Evolutionary conservation across 2,797 vertebrate species (phyloP).

Genomic region (Gobionotothen gibberifrons): DNA sequence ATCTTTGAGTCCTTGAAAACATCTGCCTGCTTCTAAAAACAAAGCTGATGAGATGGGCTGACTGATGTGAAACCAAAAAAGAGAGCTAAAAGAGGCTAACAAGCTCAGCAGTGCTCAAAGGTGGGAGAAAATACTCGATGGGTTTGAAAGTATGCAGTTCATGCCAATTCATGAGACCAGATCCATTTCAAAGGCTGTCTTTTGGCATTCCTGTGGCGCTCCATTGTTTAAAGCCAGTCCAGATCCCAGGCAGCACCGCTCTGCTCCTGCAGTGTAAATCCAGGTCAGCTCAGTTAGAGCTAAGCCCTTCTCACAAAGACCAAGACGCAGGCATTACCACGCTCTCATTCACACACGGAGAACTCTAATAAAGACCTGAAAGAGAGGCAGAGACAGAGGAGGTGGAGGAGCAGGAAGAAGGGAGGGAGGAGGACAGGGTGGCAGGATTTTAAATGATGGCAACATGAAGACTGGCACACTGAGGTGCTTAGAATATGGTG

Average conservation of each 20-base stretch:
- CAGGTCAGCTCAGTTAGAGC: conserved; percentile 60
- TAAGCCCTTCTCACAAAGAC: conserved; percentile 51
- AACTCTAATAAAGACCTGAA: conserved; percentile 47
- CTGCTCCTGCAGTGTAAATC: conserved; percentile 47
- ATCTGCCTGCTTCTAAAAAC: neutral
- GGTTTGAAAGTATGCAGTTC: neutral
- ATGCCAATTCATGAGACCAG: neutral
- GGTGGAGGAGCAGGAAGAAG: conserved; percentile 36
- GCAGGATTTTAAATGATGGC: conserved; percentile 38
- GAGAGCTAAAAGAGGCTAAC: neutral
- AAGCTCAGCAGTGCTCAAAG: neutral
- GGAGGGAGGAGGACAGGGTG: conserved; percentile 36
- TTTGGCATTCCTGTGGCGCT: conserved; percentile 10
- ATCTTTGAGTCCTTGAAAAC: neutral
- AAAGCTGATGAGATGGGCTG: neutral
- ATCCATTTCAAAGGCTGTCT: conserved; percentile 11
- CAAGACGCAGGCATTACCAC: conserved; percentile 51
- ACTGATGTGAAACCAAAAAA: neutral
- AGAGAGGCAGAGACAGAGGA: conserved; percentile 47
- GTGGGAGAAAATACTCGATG: neutral
- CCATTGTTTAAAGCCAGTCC: conserved; percentile 7
- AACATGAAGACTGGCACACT: conserved; percentile 37
- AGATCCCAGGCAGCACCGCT: conserved; percentile 21
- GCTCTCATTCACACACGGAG: conserved; percentile 46
- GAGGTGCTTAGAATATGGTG: conserved; percentile 45